Evolutionary conservation across 92 coral and sea anemone species (phyloP).

Genomic region (Ricordea florida): DNA sequence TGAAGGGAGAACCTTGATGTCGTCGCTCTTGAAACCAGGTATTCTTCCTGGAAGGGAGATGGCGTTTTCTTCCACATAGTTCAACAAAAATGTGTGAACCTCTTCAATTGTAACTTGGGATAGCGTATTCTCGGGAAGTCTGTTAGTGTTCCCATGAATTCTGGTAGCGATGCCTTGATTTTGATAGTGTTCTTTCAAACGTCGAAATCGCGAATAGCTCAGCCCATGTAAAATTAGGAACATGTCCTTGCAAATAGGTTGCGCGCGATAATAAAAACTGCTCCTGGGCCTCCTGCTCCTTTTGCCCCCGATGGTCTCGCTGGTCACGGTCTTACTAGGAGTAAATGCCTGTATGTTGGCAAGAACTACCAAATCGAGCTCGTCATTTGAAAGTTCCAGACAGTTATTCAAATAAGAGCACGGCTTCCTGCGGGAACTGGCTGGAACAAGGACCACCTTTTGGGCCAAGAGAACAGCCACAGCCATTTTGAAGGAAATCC

Average conservation of each 20-base stretch:
- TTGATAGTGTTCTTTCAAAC: slow-evolving; percentile 64
- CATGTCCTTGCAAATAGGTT: slow-evolving; percentile 53
- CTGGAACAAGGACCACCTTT: slow-evolving; percentile 59
- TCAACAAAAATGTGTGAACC: slow-evolving; percentile 20
- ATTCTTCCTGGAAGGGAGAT: slow-evolving; percentile 39
- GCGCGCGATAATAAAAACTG: slow-evolving; percentile 40
- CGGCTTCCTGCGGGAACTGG: slow-evolving; percentile 24
- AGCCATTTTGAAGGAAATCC: slow-evolving; percentile 33
- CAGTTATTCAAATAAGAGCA: slow-evolving; percentile 49
- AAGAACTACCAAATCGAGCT: slow-evolving; percentile 50
- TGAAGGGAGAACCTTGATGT: slow-evolving; percentile 18
- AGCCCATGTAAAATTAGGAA: slow-evolving; percentile 40
- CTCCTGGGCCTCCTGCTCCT: slow-evolving; percentile 56
- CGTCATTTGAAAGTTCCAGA: slow-evolving; percentile 45
- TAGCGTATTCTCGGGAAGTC: slow-evolving; percentile 38
- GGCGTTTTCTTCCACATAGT: slow-evolving; percentile 47
- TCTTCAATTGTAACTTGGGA: slow-evolving; percentile 23
- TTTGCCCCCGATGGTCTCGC: slow-evolving; percentile 48
- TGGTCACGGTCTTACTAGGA: too few relatives aligned
- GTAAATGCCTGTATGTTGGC: slow-evolving; percentile 57
- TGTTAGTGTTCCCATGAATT: slow-evolving; percentile 38
- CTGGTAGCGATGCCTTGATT: slow-evolving; percentile 34
- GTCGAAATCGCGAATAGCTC: slow-evolving; percentile 56
- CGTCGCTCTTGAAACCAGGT: slow-evolving; percentile 16
- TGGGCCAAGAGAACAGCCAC: slow-evolving; percentile 55